Base-by-base conservation (phyloP, 2,797 vertebrate genomes). In the Mallotus villosus region DNA sequence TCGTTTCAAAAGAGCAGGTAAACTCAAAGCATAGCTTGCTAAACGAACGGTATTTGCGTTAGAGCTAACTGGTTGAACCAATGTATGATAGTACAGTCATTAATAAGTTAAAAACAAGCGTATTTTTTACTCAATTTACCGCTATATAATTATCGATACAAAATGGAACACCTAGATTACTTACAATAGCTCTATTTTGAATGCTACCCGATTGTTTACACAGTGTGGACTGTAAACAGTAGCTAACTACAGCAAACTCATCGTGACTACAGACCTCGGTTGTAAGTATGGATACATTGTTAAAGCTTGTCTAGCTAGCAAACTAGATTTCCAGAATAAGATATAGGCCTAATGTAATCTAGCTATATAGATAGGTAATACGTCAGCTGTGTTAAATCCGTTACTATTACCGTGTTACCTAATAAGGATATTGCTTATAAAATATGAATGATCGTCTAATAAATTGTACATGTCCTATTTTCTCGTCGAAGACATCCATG, bases 401-500 rank as follows among this genome's bases (percentile, higher is more conserved):
- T 46, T 41, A 41, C 37, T 2, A 11, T 41, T 12, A 41, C 37
- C 9, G 37, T 41, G 37, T 12, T 46, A 14, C 2, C 41, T 46
- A 46, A 46, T 46, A 46, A 46, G 41, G 2, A 14, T 46, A 46
- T 11, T 46, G 41, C 3, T 12, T 46, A 2, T 46, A n/a, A 17
- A n/a, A n/a, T n/a, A 55, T 17, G 19, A 5, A n/a, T n/a, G 5
- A n/a, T 55, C 4, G 4, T n/a, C 51, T n/a, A 6, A n/a, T 55
- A 6, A 34, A 55, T 17, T 55, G 17, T 8, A 5, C 17, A 17
- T 4, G 12, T 55, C 16, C 51, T 55, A 1, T 55, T n/a, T 55
- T n/a, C 51, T n/a, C 19, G 17, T 55, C 16, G 1, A 4, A n/a
- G 51, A 17, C 16, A 55, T 17, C 51, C 51, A 95, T 95, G 92